phyloP scores from a whole-genome alignment of 2,888 invertebrate genomes.

The Dorcus parallelipipedus region DNA sequence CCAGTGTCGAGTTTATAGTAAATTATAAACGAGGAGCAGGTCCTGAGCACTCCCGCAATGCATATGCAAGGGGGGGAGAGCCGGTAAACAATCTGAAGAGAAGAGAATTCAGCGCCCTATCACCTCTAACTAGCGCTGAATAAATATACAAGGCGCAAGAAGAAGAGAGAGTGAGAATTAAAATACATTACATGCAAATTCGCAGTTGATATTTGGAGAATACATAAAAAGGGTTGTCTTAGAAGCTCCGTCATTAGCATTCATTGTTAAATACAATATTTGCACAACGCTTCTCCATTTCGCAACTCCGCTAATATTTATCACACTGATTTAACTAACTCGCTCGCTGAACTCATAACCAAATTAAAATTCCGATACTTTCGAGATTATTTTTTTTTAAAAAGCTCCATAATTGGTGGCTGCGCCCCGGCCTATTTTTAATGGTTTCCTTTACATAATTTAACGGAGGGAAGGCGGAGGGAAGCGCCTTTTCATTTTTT shows the following conservation, averaged over 20 bases:
- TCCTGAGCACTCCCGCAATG: neutral
- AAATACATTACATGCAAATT: constrained; percentile 42
- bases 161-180: constrained; percentile 29
- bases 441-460: too few species aligned
- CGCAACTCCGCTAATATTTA: constrained; percentile 40
- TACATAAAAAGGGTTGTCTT: constrained; percentile 39
- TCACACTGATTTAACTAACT: constrained; percentile 39
- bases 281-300: constrained; percentile 36
- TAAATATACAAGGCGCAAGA: constrained; percentile 23
- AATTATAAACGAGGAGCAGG: neutral
- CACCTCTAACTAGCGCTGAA: constrained; percentile 23
- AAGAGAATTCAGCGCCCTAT: constrained; percentile 18
- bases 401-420: too few species aligned
- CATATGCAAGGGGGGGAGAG: neutral
- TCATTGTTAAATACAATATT: constrained; percentile 40
- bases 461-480: too few species aligned
- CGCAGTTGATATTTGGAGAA: constrained; percentile 36
- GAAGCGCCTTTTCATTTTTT: neutral
- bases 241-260: constrained; percentile 37
- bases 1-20: constrained; percentile 1
- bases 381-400: too few species aligned
- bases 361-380: too few species aligned
- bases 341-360: constrained; percentile 1
- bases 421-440: too few species aligned
- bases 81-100: constrained; percentile 1